A percentile compares a stretch with the other conserved stretches of the same genome.
Evolutionary conservation across 2,113 vertebrate genomes (phyloP).

Genomic region (Ranitomeya imitator): DNA sequence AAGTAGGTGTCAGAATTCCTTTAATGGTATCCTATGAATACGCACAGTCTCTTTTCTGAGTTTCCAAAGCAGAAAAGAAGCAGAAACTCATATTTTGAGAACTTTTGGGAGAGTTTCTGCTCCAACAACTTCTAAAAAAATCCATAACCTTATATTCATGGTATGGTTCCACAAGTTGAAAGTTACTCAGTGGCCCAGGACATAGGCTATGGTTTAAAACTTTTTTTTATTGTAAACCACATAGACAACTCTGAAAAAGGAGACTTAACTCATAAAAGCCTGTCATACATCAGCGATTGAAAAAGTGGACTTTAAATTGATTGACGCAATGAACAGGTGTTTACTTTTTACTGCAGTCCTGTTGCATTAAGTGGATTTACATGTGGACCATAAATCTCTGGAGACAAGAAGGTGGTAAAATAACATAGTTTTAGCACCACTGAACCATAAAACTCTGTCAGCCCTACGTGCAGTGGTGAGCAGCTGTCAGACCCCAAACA

Average conservation of each 20-base stretch:
- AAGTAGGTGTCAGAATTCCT: too few relatives aligned
- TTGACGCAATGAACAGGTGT: constrained; percentile 49
- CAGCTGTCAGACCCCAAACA: constrained; percentile 51
- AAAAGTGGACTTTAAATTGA: not conserved
- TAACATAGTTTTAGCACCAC: constrained; percentile 43
- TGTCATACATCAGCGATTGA: not conserved
- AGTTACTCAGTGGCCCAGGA: not conserved
- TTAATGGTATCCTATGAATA: too few relatives aligned
- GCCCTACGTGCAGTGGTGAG: constrained; percentile 16
- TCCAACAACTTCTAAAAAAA: too few relatives aligned
- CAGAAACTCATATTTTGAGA: too few relatives aligned
- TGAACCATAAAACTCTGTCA: constrained; percentile 53
- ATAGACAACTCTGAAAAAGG: not conserved
- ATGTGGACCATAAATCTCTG: constrained; percentile 47
- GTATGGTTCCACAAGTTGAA: not conserved
- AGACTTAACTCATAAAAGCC: constrained; percentile 7
- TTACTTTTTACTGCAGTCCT: constrained; percentile 26
- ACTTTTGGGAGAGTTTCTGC: too few relatives aligned
- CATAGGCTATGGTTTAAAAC: not conserved
- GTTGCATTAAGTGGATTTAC: constrained; percentile 54
- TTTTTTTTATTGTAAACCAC: not conserved
- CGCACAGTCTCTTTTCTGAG: too few relatives aligned
- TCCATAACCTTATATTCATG: too few relatives aligned
- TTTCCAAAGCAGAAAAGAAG: too few relatives aligned
- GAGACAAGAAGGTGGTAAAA: constrained; percentile 51